Evolutionary conservation across 2,888 invertebrate genomes (phyloP).

Genomic region (Acanthosepion esculentum): DNA sequence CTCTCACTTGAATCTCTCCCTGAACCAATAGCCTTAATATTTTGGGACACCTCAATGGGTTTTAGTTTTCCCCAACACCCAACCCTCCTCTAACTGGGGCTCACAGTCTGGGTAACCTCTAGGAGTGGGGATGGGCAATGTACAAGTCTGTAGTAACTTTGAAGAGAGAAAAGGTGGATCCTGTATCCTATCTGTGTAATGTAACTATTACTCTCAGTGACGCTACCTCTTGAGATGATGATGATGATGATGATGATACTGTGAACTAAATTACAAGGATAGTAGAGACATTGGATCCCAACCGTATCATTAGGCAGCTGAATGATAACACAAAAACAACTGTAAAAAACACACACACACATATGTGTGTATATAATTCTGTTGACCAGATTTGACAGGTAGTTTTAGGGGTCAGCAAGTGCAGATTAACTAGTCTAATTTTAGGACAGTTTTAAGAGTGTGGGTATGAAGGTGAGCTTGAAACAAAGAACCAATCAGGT

Average conservation of each 20-base stretch:
- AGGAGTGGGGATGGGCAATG: neutral
- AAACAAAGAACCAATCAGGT: constrained; percentile 20
- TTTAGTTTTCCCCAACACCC: neutral
- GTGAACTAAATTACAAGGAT: constrained; percentile 20
- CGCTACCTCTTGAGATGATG: neutral
- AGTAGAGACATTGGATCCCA: neutral
- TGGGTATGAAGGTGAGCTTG: neutral
- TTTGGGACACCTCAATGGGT: neutral
- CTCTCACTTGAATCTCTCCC: neutral
- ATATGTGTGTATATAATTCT: neutral
- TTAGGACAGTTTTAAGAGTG: neutral
- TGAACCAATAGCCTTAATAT: no score
- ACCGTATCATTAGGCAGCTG: neutral
- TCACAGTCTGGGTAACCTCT: neutral
- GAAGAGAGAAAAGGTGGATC: neutral
- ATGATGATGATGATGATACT: neutral
- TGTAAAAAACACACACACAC: neutral
- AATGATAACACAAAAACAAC: neutral
- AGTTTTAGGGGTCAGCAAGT: neutral
- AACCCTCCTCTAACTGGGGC: neutral
- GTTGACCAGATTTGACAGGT: neutral
- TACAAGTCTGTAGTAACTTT: neutral
- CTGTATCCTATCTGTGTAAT: neutral
- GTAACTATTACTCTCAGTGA: neutral
- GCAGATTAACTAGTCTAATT: neutral